phyloP scores from a whole-genome alignment of 2,797 vertebrate species.

The Florisuga fusca region DNA sequence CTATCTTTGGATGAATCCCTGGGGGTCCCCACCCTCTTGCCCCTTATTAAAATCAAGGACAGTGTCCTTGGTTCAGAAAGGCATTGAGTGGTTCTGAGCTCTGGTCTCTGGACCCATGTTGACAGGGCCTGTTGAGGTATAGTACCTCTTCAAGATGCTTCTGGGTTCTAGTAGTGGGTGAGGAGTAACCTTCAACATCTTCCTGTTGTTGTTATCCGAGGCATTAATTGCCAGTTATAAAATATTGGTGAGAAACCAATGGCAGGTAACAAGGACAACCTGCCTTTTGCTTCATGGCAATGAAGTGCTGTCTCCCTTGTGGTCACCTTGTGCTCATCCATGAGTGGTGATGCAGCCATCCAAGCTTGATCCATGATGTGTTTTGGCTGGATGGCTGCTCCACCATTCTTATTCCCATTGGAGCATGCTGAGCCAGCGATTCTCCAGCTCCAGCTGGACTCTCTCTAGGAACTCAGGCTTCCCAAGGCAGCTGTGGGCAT shows the following conservation, averaged over 20 bases:
- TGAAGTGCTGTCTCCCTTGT: background rate
- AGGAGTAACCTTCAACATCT: background rate
- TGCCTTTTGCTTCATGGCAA: background rate
- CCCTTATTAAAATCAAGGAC: background rate
- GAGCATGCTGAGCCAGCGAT: background rate
- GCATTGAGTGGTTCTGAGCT: background rate
- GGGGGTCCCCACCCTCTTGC: background rate
- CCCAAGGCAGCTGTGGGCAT: background rate
- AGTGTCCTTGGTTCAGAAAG: background rate
- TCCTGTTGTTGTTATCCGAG: background rate
- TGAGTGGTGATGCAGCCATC: background rate
- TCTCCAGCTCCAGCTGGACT: constrained; percentile 59
- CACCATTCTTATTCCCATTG: background rate
- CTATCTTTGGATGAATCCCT: background rate
- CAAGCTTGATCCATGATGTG: accelerated
- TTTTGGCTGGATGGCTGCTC: background rate
- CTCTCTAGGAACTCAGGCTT: background rate
- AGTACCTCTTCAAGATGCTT: background rate
- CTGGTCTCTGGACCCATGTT: background rate
- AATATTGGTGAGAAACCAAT: background rate
- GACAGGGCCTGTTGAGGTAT: background rate
- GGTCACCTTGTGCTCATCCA: background rate
- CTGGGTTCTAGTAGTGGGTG: accelerated
- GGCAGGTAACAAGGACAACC: background rate
- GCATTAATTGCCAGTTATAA: background rate